A percentile compares a stretch with the other conserved stretches of the same genome.
These are phyloP conservation scores for Melanostoma scalare DNA, from an alignment of 2,888 invertebrate genomes.

Conservation along the genomic window DNA sequence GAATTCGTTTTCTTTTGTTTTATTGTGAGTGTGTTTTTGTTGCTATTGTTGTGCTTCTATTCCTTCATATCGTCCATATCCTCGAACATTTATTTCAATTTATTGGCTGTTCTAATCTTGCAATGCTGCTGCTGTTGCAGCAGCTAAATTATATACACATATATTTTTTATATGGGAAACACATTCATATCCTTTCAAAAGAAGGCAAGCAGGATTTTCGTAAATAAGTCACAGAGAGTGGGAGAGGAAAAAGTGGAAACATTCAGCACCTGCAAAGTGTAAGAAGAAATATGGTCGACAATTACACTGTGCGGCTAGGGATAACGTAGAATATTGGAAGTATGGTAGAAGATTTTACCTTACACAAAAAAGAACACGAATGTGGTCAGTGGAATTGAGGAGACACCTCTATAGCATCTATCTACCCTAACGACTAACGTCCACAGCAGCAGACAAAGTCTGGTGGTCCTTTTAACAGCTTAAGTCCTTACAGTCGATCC, in stretches of 20 bases:
- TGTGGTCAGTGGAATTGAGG: slow-evolving; percentile 69
- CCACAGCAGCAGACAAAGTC: slow-evolving; percentile 17
- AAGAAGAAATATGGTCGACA: slow-evolving; percentile 72
- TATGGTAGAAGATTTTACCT: slow-evolving; percentile 20
- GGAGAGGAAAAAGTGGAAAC: slow-evolving; percentile 33
- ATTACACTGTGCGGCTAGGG: slow-evolving; percentile 56
- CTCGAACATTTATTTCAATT: slow-evolving; percentile 72
- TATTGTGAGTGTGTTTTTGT: slow-evolving; percentile 17
- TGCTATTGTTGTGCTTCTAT: not conserved
- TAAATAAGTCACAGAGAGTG: slow-evolving; percentile 44
- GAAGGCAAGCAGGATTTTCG: slow-evolving; percentile 45
- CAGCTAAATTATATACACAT: slow-evolving; percentile 45
- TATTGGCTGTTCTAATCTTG: slow-evolving; percentile 71
- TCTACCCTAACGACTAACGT: not conserved
- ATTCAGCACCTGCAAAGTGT: slow-evolving; percentile 71
- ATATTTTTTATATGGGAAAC: slow-evolving; percentile 22
- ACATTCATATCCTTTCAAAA: slow-evolving; percentile 52
- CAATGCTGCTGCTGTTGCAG: slow-evolving; percentile 54
- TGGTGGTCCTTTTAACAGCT: slow-evolving; percentile 61
- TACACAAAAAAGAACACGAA: slow-evolving; percentile 7
- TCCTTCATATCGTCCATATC: slow-evolving; percentile 26
- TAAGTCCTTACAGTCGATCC: slow-evolving; percentile 70
- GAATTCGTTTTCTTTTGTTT: slow-evolving; percentile 32
- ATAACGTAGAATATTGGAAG: slow-evolving; percentile 20
- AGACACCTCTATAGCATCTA: slow-evolving; percentile 33